Evolutionary conservation across 2,113 vertebrate species (phyloP).

Genomic region (Tenebrosternarchus preto): DNA sequence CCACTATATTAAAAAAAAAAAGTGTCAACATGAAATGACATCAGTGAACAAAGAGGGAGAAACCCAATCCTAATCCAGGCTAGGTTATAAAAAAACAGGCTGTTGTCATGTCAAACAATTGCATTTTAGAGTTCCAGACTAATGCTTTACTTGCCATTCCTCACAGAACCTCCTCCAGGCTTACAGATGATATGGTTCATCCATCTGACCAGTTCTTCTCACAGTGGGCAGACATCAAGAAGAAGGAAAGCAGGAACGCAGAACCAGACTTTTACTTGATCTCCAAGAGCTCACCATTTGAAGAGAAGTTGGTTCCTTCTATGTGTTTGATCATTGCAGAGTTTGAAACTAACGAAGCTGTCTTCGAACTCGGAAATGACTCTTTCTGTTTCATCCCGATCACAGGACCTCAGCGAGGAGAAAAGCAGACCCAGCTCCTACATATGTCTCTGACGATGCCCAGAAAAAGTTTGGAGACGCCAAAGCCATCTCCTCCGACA

Average conservation of each 20-base stretch:
- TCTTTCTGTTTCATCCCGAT: background rate
- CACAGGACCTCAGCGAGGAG: conserved; percentile 77
- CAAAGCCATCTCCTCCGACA: conserved; percentile 95
- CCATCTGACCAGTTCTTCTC: conserved; percentile 73
- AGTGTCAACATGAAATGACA: too few relatives aligned
- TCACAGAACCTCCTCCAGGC: conserved; percentile 65
- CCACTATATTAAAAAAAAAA: too few relatives aligned
- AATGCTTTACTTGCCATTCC: background rate
- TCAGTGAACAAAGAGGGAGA: too few relatives aligned
- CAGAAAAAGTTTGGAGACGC: conserved; percentile 89
- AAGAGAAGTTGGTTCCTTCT: conserved; percentile 77
- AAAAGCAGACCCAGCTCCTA: conserved; percentile 75
- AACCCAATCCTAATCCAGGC: too few relatives aligned
- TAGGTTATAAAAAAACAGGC: too few relatives aligned
- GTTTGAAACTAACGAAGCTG: background rate
- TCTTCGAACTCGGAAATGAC: background rate
- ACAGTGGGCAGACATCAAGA: conserved; percentile 83
- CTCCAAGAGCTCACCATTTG: conserved; percentile 69
- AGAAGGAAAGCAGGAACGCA: conserved; percentile 74
- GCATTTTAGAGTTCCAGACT: background rate
- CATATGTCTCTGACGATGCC: conserved; percentile 77
- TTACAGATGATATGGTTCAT: conserved; percentile 76
- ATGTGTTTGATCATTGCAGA: background rate
- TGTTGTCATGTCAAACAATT: too few relatives aligned
- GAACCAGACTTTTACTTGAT: conserved; percentile 74